Percentiles rank a stretch among this genome's conserved stretches.
Evolutionary conservation across 53 echinoderm and acorn worm species (phyloP).

Genomic region (Holothuria leucospilota): DNA sequence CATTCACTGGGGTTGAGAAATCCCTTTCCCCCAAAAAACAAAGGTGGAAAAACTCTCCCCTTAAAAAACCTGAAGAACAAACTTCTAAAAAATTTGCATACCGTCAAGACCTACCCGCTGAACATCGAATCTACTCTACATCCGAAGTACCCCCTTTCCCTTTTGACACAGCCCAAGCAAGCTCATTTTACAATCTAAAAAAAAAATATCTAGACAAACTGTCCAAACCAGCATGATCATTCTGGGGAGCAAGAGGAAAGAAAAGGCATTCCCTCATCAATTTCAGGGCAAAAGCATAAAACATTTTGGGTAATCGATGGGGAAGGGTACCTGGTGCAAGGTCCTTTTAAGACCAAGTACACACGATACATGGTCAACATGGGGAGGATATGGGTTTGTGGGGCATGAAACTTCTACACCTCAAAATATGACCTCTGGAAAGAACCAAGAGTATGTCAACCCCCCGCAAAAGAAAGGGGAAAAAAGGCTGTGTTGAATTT

Average conservation of each 20-base stretch:
- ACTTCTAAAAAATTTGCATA: neutral
- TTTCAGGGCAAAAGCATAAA: neutral
- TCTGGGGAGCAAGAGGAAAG: neutral
- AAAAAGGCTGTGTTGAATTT: conserved; percentile 30
- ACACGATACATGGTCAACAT: conserved; percentile 1
- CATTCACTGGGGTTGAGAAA: conserved; percentile 20
- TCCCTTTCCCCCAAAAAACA: neutral
- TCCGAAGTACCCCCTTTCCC: neutral
- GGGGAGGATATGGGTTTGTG: conserved; percentile 13
- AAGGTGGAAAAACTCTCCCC: neutral
- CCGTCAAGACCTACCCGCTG: neutral
- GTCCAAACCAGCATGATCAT: neutral
- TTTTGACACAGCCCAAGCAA: neutral
- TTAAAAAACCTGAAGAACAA: neutral
- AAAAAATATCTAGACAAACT: conserved; percentile 10
- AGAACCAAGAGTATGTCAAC: conserved; percentile 21
- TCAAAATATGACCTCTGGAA: conserved; percentile 2
- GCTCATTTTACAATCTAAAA: neutral
- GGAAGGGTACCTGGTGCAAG: conserved; percentile 36
- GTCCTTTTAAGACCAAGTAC: conserved; percentile 20
- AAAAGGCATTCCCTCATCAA: neutral
- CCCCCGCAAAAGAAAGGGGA: conserved; percentile 43
- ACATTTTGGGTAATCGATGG: neutral
- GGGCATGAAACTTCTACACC: conserved; percentile 29
- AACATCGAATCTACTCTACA: neutral